A percentile compares a stretch with the other conserved stretches of the same genome.
These are phyloP conservation scores for Anoncus sp. DNA, from an alignment of 2,888 invertebrate genomes.

Conservation along the genomic window DNA sequence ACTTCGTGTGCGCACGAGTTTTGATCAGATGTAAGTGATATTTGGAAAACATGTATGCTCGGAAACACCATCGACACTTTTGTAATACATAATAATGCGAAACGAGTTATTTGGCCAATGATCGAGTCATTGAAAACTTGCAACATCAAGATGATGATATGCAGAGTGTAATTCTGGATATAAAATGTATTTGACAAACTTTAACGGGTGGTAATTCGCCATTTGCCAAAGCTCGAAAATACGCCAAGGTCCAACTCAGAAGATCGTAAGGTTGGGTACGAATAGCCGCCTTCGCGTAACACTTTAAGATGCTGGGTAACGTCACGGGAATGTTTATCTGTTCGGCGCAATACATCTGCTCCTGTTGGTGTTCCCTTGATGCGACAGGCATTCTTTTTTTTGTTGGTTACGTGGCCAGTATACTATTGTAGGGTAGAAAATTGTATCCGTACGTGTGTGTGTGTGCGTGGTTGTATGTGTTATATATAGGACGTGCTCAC, in stretches of 20 bases:
- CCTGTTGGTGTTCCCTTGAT: conserved; percentile 71
- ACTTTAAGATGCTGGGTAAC: conserved; percentile 92
- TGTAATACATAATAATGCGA: neutral
- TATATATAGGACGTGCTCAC: conserved; percentile 17
- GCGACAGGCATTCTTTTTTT: conserved; percentile 52
- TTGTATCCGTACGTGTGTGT: neutral
- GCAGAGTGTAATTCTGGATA: neutral
- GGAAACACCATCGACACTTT: neutral
- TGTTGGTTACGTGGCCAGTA: conserved; percentile 2
- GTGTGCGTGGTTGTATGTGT: neutral
- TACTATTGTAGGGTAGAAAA: conserved; percentile 14
- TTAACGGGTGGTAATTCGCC: conserved; percentile 92
- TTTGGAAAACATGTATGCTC: too few relatives aligned
- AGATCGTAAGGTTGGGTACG: conserved; percentile 95
- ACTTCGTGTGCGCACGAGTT: neutral
- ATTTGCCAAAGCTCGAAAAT: conserved; percentile 91
- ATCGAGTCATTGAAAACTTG: neutral
- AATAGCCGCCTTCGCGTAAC: conserved; percentile 95
- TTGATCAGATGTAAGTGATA: neutral
- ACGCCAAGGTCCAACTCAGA: conserved; percentile 91
- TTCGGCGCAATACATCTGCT: conserved; percentile 92
- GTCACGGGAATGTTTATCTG: conserved; percentile 93
- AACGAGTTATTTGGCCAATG: neutral
- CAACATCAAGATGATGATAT: neutral
- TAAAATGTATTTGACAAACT: conserved; percentile 78